Base-by-base conservation (phyloP, 1,140 invertebrate species). In the Druon quercuslanigerum region DNA sequence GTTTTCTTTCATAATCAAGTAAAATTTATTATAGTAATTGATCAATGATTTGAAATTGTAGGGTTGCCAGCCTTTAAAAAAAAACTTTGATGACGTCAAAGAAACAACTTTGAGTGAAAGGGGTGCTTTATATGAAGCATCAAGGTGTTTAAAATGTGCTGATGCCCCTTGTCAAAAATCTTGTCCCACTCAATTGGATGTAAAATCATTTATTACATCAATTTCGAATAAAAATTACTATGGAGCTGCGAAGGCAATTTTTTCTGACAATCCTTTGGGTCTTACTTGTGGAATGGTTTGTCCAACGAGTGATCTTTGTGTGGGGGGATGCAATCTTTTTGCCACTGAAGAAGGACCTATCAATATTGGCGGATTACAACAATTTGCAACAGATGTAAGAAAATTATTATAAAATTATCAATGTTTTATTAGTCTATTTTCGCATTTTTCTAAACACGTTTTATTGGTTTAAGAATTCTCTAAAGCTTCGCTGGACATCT, bases 261-360 rank as follows among this genome's bases (percentile, higher is more conserved):
- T 99, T 33, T 99, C 98, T 0, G 98, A 99, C 89, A 99, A 99
- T 91, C 98, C 98, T 0, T 90, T 99, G 33, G 98, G 97, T 0
- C 92, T 99, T 0, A 99, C 98, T 0, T 99, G 98, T 88, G 98
- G 99, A 19, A 99, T 99, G 99, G 98, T 99, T 11, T 99, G 98
- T 87, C 98, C 99, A 6, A 99, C 98, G 0, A 98, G 97, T 88
- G 98, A 99, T 89, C 93, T 99, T 0, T 99, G 99, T 89, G 98
- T 99, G 4, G 98, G 98, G 0, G 97, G 98, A 0, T 99, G 99
- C 89, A 99, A 99, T 91, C 91, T 99, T 2, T 95, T 96, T 85
- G 98, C 98, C 0, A 94, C 95, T 5, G 98, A 99, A 90, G 98
- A 99, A 91, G 98, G 98, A 0, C 95, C 98, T 0, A 99, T 99